Percentiles rank a stretch among this genome's conserved stretches.
phyloP scores from a whole-genome alignment of 2,797 vertebrate genomes.

The Ptychobarbus kaznakovi region DNA sequence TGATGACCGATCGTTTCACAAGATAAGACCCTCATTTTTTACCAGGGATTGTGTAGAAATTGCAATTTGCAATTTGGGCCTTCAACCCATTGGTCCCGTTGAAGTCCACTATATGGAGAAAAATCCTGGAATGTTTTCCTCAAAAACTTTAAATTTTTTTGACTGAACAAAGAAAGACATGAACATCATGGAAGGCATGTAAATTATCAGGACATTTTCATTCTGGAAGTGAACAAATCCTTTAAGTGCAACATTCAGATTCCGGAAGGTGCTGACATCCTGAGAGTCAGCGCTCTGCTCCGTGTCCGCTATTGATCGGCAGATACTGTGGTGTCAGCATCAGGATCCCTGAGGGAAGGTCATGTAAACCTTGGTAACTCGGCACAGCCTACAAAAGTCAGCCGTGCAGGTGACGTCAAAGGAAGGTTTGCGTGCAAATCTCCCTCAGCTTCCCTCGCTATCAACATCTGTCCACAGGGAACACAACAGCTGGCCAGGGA shows the following conservation, averaged over 20 bases:
- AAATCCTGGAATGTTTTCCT: neutral
- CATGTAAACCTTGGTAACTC: constrained; percentile 45
- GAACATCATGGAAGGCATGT: neutral
- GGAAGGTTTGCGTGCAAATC: constrained; percentile 35
- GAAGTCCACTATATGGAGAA: neutral
- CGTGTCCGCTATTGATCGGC: constrained; percentile 53
- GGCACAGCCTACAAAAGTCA: neutral
- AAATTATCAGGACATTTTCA: neutral
- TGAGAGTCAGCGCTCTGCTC: neutral
- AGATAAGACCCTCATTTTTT: neutral
- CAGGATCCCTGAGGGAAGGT: neutral
- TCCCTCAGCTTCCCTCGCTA: constrained; percentile 26
- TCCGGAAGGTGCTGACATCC: constrained; percentile 49
- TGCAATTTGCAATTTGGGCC: neutral
- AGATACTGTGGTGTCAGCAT: constrained; percentile 54
- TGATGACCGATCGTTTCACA: neutral
- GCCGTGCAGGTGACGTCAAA: constrained; percentile 10
- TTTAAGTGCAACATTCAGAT: constrained; percentile 35
- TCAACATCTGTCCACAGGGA: constrained; percentile 57
- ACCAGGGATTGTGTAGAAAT: neutral
- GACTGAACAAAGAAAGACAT: neutral
- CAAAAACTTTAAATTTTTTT: neutral
- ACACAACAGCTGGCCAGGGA: constrained; percentile 54
- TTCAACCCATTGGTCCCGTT: neutral
- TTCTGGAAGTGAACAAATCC: neutral